phyloP scores from a whole-genome alignment of 2,888 invertebrate species.

The Metallyticus violacea region DNA sequence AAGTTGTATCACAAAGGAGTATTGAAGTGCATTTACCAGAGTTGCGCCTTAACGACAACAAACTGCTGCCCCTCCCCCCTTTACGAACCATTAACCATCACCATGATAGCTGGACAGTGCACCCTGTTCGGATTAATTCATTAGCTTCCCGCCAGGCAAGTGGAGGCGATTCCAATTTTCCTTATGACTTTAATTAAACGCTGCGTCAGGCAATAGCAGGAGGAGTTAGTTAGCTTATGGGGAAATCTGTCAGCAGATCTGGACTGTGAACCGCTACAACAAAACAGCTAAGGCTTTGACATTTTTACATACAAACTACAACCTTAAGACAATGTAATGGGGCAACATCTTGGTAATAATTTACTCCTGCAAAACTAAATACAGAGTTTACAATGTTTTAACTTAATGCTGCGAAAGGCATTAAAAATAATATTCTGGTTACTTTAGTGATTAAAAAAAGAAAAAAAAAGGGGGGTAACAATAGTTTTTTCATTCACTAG shows the following conservation, averaged over 20 bases:
- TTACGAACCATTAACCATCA: background rate
- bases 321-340: too few relatives aligned
- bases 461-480: too few relatives aligned
- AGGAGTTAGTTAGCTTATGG: background rate
- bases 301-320: too few relatives aligned
- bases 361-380: too few relatives aligned
- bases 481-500: too few relatives aligned
- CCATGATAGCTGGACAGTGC: background rate
- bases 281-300: too few relatives aligned
- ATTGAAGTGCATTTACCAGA: background rate
- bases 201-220: constrained; percentile 9
- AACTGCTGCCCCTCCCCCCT: background rate
- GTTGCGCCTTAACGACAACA: background rate
- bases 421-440: too few relatives aligned
- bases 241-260: background rate
- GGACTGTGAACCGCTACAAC: background rate
- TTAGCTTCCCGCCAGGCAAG: background rate
- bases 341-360: too few relatives aligned
- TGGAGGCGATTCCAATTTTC: constrained; percentile 27
- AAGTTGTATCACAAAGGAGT: background rate
- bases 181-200: constrained; percentile 31
- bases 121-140: constrained; percentile 18
- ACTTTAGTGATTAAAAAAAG: too few relatives aligned
- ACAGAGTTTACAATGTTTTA: too few relatives aligned
- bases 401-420: too few relatives aligned